Percentiles rank a stretch among this genome's conserved stretches.
These are phyloP conservation scores for Gymnorhina tibicen DNA, from an alignment of 2,113 vertebrate species.

Conservation along the genomic window DNA sequence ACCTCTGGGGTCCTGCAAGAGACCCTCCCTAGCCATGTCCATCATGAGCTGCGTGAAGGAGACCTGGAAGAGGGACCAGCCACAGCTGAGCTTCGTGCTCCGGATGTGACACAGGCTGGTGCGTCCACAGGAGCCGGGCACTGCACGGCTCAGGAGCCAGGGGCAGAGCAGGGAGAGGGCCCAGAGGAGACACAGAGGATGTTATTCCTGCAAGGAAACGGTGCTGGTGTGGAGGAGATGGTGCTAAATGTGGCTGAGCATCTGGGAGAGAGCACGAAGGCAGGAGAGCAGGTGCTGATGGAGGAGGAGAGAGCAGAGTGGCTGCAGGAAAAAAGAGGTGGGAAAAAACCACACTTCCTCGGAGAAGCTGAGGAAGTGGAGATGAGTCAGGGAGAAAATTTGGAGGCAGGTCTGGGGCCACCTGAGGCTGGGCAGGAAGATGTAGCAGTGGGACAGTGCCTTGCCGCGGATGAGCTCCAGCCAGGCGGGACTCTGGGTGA, in stretches of 20 bases:
- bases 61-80: neutral
- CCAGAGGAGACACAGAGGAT: neutral
- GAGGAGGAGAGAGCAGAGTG: neutral
- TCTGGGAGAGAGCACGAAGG: neutral
- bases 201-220: neutral
- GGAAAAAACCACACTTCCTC: neutral
- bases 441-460: neutral
- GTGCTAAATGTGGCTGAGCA: neutral
- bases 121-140: neutral
- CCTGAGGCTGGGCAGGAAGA: neutral
- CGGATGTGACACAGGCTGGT: neutral
- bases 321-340: neutral
- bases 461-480: neutral
- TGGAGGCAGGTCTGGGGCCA: neutral
- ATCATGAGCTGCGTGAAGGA: neutral
- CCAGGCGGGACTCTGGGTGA: fast-evolving
- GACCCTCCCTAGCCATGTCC: fast-evolving
- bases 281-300: neutral
- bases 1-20: neutral
- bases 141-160: neutral
- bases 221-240: neutral
- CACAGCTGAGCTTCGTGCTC: neutral
- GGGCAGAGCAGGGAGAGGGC: neutral
- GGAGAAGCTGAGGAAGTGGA: neutral
- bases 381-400: neutral